Percentiles rank a stretch among this genome's conserved stretches.
Conservation (phyloP, 2,113 vertebrate genomes). For the Ctenodactylus gundi region DNA sequence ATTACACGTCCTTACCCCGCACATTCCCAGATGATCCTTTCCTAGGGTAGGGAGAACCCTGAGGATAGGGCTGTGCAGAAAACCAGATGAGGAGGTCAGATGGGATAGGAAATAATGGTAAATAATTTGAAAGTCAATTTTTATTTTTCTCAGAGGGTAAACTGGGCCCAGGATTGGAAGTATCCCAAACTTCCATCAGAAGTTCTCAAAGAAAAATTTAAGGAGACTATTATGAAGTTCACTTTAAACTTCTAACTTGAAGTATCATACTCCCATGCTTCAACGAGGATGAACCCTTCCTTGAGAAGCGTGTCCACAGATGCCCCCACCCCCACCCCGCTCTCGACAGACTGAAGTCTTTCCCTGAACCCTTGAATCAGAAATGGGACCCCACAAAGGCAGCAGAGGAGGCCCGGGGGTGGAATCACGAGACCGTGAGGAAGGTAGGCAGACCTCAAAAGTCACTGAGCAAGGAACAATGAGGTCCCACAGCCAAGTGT, state of each 20-base stretch:
- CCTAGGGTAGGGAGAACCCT: not conserved
- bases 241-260: not conserved
- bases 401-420: slow-evolving; percentile 44
- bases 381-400: slow-evolving; percentile 13
- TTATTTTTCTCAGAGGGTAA: not conserved
- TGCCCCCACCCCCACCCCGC: too few species aligned
- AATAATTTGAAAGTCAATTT: not conserved
- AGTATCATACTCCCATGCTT: not conserved
- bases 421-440: slow-evolving; percentile 62
- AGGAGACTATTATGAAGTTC: not conserved
- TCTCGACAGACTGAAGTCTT: not conserved
- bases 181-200: not conserved
- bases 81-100: not conserved
- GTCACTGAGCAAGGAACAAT: slow-evolving; percentile 59
- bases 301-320: accelerated
- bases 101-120: not conserved
- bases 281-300: not conserved
- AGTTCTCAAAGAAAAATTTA: not conserved
- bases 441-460: slow-evolving; percentile 46
- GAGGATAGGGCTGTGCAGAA: not conserved
- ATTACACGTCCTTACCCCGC: not conserved
- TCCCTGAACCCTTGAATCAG: not conserved
- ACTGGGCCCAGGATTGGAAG: not conserved
- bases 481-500: slow-evolving; percentile 41
- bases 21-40: not conserved